Evolutionary conservation across 2,888 invertebrate genomes (phyloP), one percentile per base, ranked within the genome.

Genomic region (Polymixis flavicincta): DNA sequence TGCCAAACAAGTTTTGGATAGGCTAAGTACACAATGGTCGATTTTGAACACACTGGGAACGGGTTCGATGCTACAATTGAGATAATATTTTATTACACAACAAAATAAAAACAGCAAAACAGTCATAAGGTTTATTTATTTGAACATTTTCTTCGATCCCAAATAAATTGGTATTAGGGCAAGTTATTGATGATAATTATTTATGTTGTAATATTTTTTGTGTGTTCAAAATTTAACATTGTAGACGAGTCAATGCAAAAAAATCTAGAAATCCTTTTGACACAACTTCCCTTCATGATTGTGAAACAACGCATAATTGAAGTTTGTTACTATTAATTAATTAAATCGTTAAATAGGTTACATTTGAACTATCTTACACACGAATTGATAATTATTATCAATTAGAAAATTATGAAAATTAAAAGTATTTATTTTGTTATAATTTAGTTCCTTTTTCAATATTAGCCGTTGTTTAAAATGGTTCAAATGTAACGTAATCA

Each of bases 401-500:
- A 48, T 63, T 32, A 60, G 50, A 57, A 71, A 69, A 75, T 71
- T 79, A 63, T 76, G 72, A 75, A n/a, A 77, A 61, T 73, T 37
- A 0, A 73, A 76, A 78, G 55, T 80, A 84, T 80, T 78, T 80
- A 82, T 78, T 78, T 74, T 78, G 69, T 63, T 75, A 63, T 76
- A 61, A 70, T 78, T 87, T 78, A 78, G 88, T 88, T 88, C 81
- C 82, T 87, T 72, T 67, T 71, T 63, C 19, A 66, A 77, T 72
- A 71, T 74, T 64, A 77, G 48, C 28, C 42, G 52, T 54, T 67
- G 76, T 76, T 82, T 57, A 76, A 80, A 87, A 84, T 87, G 82
- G 84, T 85, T 84, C 80, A 85, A 83, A 77, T 87, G 80, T 85
- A 87, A 85, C 74, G 7, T 73, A 65, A 86, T 82, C 85, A 84